These are phyloP conservation scores for Selenia dentaria DNA, from an alignment of 2,888 invertebrate genomes.

Conservation along the genomic window DNA sequence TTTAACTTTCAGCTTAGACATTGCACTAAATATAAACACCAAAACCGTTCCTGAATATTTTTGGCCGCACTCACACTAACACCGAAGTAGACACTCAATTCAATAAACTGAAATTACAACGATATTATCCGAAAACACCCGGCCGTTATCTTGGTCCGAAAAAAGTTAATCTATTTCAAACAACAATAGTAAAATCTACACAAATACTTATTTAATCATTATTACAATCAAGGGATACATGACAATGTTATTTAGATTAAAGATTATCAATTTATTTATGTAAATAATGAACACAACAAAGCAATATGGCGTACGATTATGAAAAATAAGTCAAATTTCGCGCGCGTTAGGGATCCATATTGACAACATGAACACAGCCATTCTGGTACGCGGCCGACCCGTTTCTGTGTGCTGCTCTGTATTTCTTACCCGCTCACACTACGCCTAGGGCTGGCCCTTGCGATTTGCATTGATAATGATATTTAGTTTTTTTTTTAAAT, in stretches of 20 bases:
- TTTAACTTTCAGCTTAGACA: constrained; percentile 56
- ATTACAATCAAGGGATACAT: constrained; percentile 6
- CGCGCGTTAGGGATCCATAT: constrained; percentile 48
- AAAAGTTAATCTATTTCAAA: not conserved
- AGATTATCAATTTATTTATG: constrained; percentile 41
- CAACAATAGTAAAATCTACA: constrained; percentile 11
- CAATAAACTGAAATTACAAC: too few relatives aligned
- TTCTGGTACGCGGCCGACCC: constrained; percentile 59
- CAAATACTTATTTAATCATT: constrained; percentile 5
- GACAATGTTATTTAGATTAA: constrained; percentile 6
- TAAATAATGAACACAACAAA: constrained; percentile 55
- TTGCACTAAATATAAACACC: constrained; percentile 63
- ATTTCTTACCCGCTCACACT: constrained; percentile 76
- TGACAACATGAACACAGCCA: constrained; percentile 56
- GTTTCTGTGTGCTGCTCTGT: constrained; percentile 63
- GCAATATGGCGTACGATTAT: constrained; percentile 76
- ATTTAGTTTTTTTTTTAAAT: not conserved
- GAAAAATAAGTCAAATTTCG: constrained; percentile 71
- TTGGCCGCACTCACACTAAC: constrained; percentile 43
- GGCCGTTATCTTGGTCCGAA: too few relatives aligned
- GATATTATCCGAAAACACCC: too few relatives aligned
- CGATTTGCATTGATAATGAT: constrained; percentile 18
- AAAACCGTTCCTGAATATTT: constrained; percentile 51
- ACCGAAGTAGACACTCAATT: constrained; percentile 4
- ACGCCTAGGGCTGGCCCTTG: constrained; percentile 60